phyloP scores from a whole-genome alignment of 2,113 vertebrate species.

The Monarcha castaneiventris region DNA sequence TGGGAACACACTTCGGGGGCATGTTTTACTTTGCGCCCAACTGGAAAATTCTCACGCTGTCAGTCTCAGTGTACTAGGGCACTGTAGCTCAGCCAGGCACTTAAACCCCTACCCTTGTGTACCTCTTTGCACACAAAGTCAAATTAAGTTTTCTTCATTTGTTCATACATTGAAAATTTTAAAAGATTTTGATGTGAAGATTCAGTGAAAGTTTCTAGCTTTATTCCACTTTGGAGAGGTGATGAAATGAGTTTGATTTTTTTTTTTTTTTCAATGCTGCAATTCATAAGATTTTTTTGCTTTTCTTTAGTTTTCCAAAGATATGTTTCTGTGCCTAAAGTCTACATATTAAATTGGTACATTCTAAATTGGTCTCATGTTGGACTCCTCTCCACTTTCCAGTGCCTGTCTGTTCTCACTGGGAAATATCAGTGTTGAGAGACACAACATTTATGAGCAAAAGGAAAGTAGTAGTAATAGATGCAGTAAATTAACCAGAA shows the following conservation, averaged over 20 bases:
- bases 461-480: not conserved
- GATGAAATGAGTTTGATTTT: not conserved
- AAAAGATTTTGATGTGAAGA: not conserved
- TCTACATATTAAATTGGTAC: not conserved
- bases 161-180: not conserved
- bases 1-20: not conserved
- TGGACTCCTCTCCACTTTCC: not conserved
- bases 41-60: conserved; percentile 26
- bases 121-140: not conserved
- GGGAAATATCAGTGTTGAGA: not conserved
- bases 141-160: not conserved
- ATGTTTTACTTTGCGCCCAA: conserved; percentile 24
- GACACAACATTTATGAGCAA: not conserved
- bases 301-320: not conserved
- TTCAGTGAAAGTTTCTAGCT: not conserved
- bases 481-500: conserved; percentile 26
- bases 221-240: not conserved
- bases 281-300: not conserved
- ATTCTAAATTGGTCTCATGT: not conserved
- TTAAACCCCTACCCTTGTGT: not conserved
- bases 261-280: not conserved
- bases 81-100: not conserved
- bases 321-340: not conserved
- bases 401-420: not conserved
- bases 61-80: not conserved